Conservation (phyloP, 2,113 vertebrate genomes). For the Platanista minor region DNA sequence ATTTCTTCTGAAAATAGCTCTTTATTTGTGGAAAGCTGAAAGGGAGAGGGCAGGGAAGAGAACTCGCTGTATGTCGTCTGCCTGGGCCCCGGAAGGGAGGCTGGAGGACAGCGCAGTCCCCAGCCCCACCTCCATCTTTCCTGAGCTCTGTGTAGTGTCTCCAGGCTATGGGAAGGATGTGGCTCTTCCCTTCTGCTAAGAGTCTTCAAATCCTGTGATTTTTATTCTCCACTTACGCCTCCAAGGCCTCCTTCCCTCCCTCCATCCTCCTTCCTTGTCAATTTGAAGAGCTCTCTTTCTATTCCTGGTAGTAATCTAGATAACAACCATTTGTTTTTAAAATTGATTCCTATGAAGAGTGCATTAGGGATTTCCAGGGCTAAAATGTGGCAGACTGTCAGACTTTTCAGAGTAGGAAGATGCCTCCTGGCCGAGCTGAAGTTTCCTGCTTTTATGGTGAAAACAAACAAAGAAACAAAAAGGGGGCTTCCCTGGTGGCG, state of each 20-base stretch:
- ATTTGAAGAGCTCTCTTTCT: slow-evolving; percentile 17
- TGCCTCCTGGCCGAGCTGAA: not conserved
- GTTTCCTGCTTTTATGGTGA: not conserved
- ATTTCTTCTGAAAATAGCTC: slow-evolving; percentile 49
- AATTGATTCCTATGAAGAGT: slow-evolving; percentile 7
- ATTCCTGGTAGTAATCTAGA: not conserved
- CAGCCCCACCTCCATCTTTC: not conserved
- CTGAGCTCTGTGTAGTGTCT: not conserved
- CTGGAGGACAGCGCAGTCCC: not conserved
- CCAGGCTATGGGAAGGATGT: not conserved
- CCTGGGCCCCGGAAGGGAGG: not conserved
- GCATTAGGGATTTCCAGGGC: not conserved
- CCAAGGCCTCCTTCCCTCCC: not conserved
- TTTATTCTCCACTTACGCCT: not conserved
- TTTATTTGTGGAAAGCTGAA: not conserved
- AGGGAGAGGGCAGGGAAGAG: not conserved
- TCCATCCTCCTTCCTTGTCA: not conserved
- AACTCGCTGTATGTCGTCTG: not conserved
- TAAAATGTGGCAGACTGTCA: not conserved
- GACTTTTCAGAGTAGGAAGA: not conserved
- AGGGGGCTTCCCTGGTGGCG: too few relatives aligned
- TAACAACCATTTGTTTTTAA: slow-evolving; percentile 49
- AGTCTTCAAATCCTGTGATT: not conserved
- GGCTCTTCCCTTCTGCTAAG: not conserved
- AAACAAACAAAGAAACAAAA: not conserved